Conservation (phyloP, 2,888 invertebrate genomes). For the Girardia tigrina region DNA sequence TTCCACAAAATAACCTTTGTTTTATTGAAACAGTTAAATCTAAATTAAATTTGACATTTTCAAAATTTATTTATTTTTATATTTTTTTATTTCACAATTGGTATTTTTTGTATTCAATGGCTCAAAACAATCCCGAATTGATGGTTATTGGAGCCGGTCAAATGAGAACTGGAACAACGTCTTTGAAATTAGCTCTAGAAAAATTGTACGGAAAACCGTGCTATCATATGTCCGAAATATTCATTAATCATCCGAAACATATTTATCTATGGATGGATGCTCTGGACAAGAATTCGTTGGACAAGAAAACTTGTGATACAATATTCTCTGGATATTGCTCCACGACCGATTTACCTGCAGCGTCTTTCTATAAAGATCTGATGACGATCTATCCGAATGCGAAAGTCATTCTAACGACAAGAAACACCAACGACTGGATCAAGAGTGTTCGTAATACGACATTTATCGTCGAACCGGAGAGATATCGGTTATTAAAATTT, state of each 20-base stretch:
- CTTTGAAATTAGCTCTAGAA: constrained; percentile 30
- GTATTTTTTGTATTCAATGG: no score
- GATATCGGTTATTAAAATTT: no score
- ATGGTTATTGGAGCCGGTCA: constrained; percentile 35
- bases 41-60: no score
- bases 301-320: not conserved
- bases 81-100: no score
- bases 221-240: constrained; percentile 35
- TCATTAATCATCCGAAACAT: not conserved
- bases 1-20: no score
- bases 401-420: constrained; percentile 33
- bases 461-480: no score
- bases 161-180: constrained; percentile 32
- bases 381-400: constrained; percentile 36
- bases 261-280: constrained; percentile 26
- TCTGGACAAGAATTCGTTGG: not conserved
- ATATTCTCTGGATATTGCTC: constrained; percentile 28
- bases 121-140: not conserved
- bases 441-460: constrained; percentile 26
- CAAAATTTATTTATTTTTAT: no score
- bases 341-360: constrained; percentile 29
- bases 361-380: constrained; percentile 34
- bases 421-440: constrained; percentile 31
- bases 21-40: no score
- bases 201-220: constrained; percentile 16